A percentile compares a stretch with the other conserved stretches of the same genome.
Conservation (phyloP, 2,797 vertebrate species). For the Chiroxiphia lanceolata region DNA sequence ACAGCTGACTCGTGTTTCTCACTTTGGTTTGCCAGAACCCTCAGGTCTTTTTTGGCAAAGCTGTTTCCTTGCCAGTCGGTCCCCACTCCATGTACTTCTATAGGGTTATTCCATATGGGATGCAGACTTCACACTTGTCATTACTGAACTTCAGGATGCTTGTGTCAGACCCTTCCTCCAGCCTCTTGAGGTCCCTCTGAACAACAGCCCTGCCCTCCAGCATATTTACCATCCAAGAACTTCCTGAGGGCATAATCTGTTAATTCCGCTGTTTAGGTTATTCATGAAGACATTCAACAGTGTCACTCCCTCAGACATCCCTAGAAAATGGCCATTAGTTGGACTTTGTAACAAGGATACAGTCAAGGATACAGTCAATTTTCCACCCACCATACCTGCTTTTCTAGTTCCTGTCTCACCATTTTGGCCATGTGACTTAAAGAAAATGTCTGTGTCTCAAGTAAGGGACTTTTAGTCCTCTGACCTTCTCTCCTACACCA, state of each 20-base stretch:
- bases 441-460: background rate
- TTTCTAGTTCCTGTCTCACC: background rate
- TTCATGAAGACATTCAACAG: background rate
- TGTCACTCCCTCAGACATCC: background rate
- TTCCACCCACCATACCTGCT: background rate
- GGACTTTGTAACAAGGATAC: background rate
- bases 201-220: background rate
- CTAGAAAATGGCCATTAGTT: background rate
- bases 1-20: background rate
- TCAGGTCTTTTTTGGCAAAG: background rate
- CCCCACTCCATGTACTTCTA: background rate
- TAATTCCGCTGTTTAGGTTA: background rate
- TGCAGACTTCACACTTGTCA: background rate
- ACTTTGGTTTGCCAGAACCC: background rate
- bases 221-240: fast-evolving
- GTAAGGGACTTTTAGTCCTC: background rate
- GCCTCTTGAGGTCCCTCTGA: background rate
- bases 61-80: background rate
- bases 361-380: background rate
- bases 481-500: background rate
- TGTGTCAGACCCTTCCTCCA: background rate
- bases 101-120: background rate
- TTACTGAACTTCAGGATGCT: background rate
- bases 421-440: background rate
- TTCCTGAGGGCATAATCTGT: background rate